Evolutionary conservation across 2,888 invertebrate genomes (phyloP).

Genomic region (Drosophila pegasa): DNA sequence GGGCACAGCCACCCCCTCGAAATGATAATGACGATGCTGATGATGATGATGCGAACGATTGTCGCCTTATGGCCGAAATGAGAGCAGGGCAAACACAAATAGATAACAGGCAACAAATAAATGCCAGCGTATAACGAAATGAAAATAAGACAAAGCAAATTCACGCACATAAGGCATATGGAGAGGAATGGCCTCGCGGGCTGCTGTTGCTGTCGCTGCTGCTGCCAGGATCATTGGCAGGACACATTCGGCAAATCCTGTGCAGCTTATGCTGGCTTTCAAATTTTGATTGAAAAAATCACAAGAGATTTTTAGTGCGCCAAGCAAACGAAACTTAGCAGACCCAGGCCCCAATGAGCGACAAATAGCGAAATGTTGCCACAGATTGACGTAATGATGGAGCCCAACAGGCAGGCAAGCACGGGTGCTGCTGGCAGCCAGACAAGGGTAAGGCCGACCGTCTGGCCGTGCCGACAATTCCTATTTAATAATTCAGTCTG

Average conservation of each 20-base stretch:
- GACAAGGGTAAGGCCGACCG: conserved; percentile 2
- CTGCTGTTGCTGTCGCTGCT: not conserved
- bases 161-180: conserved; percentile 44
- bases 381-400: conserved; percentile 61
- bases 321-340: conserved; percentile 47
- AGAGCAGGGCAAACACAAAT: conserved; percentile 75
- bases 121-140: conserved; percentile 71
- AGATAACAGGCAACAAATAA: conserved; percentile 79
- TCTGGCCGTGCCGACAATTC: conserved; percentile 25
- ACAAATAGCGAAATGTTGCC: conserved; percentile 72
- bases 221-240: conserved; percentile 49
- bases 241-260: conserved; percentile 74
- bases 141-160: conserved; percentile 80
- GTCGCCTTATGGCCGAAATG: conserved; percentile 73
- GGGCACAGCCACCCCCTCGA: conserved; percentile 13
- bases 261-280: conserved; percentile 75
- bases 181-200: conserved; percentile 40
- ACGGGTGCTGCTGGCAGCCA: not conserved
- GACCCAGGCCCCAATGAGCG: conserved; percentile 45
- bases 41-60: conserved; percentile 65
- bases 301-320: conserved; percentile 44
- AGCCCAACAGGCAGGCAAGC: conserved; percentile 14
- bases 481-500: conserved; percentile 58
- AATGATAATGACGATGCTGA: conserved; percentile 39
- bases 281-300: conserved; percentile 80